Evolutionary conservation across 2,113 vertebrate genomes (phyloP).

Genomic region (Mungos mungo): DNA sequence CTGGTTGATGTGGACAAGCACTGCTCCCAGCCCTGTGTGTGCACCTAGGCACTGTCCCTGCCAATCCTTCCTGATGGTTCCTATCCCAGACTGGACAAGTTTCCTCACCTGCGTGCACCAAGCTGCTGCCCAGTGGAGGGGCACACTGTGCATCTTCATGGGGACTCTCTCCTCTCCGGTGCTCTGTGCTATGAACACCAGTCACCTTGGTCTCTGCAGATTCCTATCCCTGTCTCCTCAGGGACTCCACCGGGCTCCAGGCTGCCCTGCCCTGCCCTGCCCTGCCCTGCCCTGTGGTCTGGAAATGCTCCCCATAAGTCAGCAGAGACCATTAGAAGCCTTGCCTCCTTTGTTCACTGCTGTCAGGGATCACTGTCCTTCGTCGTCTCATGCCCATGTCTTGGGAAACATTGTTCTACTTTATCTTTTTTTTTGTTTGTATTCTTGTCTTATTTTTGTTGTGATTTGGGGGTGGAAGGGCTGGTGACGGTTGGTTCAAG

Average conservation of each 20-base stretch:
- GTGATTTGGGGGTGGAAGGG: not conserved
- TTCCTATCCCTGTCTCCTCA: not conserved
- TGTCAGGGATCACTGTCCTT: not conserved
- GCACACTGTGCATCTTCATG: not conserved
- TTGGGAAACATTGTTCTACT: not conserved
- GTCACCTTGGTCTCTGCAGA: not conserved
- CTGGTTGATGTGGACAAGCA: not conserved
- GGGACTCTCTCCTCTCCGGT: not conserved
- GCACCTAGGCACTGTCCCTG: not conserved
- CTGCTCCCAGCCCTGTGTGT: not conserved
- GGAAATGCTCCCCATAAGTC: not conserved
- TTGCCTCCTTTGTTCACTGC: not conserved
- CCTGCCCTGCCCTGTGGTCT: not conserved
- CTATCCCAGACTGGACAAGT: not conserved
- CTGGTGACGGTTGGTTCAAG: not conserved
- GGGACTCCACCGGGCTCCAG: not conserved
- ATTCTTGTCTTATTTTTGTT: not conserved
- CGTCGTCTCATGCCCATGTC: not conserved
- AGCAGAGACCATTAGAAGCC: not conserved
- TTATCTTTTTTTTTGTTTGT: not conserved
- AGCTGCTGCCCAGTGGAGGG: not conserved
- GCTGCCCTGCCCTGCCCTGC: not conserved
- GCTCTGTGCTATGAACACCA: not conserved
- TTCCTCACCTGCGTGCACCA: not conserved
- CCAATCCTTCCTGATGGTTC: not conserved